Percentiles rank a stretch among this genome's conserved stretches.
phyloP scores from a whole-genome alignment of 2,797 vertebrate genomes.

The Periparus ater region DNA sequence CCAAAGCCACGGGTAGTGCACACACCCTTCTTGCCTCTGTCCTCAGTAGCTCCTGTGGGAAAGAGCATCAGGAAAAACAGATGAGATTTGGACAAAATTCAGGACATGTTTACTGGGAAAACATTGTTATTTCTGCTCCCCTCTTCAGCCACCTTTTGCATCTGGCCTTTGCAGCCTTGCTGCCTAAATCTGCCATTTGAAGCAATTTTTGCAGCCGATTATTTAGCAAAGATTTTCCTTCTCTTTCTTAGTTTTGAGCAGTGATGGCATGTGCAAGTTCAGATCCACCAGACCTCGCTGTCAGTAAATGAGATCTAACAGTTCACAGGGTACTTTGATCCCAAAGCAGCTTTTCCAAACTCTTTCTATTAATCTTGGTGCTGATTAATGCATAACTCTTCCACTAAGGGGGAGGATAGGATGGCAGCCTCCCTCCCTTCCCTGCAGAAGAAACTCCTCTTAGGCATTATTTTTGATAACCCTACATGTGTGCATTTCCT shows the following conservation, averaged over 20 bases:
- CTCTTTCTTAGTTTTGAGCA: not conserved
- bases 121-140: not conserved
- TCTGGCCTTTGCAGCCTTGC: not conserved
- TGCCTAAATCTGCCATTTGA: not conserved
- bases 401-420: not conserved
- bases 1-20: not conserved
- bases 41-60: not conserved
- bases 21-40: not conserved
- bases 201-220: not conserved
- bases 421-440: not conserved
- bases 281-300: not conserved
- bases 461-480: not conserved
- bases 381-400: not conserved
- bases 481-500: not conserved
- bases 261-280: not conserved
- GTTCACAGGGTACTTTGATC: not conserved
- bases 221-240: conserved; percentile 1
- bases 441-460: not conserved
- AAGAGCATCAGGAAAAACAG: not conserved
- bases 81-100: not conserved
- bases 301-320: conserved; percentile 36
- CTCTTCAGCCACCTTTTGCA: not conserved
- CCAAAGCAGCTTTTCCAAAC: conserved; percentile 9
- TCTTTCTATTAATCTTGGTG: not conserved
- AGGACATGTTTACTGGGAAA: not conserved